These are phyloP conservation scores for Cyanoliseus patagonus DNA, from an alignment of 2,113 vertebrate genomes.

Conservation along the genomic window DNA sequence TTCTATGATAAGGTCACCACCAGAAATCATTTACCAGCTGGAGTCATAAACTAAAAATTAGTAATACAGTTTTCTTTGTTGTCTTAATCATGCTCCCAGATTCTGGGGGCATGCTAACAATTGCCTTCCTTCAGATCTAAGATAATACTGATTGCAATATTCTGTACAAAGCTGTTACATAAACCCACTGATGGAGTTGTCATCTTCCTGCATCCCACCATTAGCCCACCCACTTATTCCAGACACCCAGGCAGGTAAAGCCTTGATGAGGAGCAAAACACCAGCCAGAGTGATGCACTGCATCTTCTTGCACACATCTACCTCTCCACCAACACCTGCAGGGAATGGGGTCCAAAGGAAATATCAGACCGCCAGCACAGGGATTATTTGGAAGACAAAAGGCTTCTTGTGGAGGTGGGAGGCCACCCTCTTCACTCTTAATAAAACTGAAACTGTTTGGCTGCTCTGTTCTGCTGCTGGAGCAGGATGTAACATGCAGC, in stretches of 20 bases:
- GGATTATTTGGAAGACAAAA: background rate
- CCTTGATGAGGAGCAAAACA: accelerated
- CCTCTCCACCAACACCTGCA: background rate
- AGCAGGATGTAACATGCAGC: background rate
- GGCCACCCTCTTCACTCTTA: background rate
- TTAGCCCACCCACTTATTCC: background rate
- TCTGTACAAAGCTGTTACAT: background rate
- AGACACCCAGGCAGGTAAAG: background rate
- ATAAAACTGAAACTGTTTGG: background rate
- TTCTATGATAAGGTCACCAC: background rate
- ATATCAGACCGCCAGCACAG: background rate
- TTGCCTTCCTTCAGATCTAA: background rate
- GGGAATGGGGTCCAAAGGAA: background rate
- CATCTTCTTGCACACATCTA: background rate
- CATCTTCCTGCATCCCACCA: background rate
- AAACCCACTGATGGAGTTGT: background rate
- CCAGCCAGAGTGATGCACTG: background rate
- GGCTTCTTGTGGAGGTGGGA: background rate
- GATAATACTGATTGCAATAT: background rate
- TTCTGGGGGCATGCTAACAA: background rate
- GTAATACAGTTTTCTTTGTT: background rate
- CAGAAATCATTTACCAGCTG: background rate
- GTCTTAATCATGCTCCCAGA: background rate
- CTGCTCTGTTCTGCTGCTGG: background rate
- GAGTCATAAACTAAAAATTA: background rate